Evolutionary conservation across 1,140 invertebrate species (phyloP), one percentile per base, ranked within the genome.

Genomic region (Tetranychus cinnabarinus): DNA sequence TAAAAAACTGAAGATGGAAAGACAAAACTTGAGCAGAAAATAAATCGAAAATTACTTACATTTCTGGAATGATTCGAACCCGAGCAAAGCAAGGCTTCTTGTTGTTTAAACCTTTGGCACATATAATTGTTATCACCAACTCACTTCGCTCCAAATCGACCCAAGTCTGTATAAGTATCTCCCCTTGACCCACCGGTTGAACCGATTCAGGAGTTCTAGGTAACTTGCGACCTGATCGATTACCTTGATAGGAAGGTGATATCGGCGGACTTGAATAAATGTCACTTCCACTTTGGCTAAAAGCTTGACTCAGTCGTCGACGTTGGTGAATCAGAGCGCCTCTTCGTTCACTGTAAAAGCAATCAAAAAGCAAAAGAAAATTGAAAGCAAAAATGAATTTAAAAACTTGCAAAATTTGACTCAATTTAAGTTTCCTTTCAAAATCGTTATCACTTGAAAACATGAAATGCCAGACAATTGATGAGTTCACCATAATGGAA

Each of bases 11-110:
- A 37, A 1, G 56, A 35, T 13, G 35, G 39, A 1, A 34, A 42
- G 15, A 42, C 5, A 45, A 34, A 58, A 58, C 6, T 35, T 42
- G 42, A 42, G 33, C 56, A 45, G 52, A 52, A 10, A 42, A 54
- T n/a, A 23, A 12, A 55, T 37, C 10, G 31, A 7, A 56, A 23
- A 36, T 45, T 56, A 58, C 60, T 59, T 35, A 64, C 63, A 60
- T 36, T 58, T 63, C 58, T 1, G 64, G 64, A 13, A 65, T 35
- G 31, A 65, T 58, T 56, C 58, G 35, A 15, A 65, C 35, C 37
- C 59, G 57, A 52, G 52, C 64, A 61, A 59, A 65, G 36, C 46
- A 36, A 35, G 59, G 33, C 37, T 58, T 33, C 15, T 47, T 34
- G 23, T 57, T 45, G 36, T 12, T 33, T 13, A 60, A 6, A 46